A percentile compares a stretch with the other conserved stretches of the same genome.
phyloP scores from a whole-genome alignment of 2,113 vertebrate species.

The Trinectes maculatus region DNA sequence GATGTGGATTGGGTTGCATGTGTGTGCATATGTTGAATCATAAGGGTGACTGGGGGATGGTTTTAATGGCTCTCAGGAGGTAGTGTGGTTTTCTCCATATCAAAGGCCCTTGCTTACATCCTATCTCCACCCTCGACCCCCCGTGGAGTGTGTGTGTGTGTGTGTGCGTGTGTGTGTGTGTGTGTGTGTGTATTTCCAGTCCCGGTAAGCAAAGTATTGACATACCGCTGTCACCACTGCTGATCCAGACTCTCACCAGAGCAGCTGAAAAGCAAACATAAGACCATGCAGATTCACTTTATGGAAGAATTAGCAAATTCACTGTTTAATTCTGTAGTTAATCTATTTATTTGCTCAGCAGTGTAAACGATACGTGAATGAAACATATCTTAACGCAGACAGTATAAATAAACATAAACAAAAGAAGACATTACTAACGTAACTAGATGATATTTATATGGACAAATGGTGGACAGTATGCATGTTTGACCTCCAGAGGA shows the following conservation, averaged over 20 bases:
- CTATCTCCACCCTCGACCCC: slow-evolving; percentile 76
- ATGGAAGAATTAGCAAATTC: background rate
- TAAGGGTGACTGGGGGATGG: slow-evolving; percentile 22
- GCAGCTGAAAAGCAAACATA: slow-evolving; percentile 17
- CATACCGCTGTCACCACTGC: slow-evolving; percentile 58
- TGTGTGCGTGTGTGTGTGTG: background rate
- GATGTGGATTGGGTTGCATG: slow-evolving; percentile 18
- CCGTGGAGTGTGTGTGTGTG: slow-evolving; percentile 75
- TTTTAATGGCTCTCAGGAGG: slow-evolving; percentile 43
- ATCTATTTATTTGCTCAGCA: background rate
- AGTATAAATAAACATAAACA: background rate
- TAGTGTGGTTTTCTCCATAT: slow-evolving; percentile 68
- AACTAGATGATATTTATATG: too few species aligned
- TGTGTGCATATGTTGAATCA: slow-evolving; percentile 28
- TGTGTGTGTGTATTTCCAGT: slow-evolving; percentile 34
- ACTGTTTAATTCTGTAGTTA: background rate
- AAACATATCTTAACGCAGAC: background rate
- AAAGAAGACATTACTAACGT: background rate
- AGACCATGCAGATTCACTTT: slow-evolving; percentile 16
- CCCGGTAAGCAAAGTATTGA: slow-evolving; percentile 53
- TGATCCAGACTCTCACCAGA: slow-evolving; percentile 35
- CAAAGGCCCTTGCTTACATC: slow-evolving; percentile 64
- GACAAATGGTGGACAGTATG: too few species aligned
- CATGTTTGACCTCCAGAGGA: too few species aligned
- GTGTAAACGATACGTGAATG: background rate